Conservation (phyloP, 2,113 vertebrate genomes). For the Fregetta grallaria region DNA sequence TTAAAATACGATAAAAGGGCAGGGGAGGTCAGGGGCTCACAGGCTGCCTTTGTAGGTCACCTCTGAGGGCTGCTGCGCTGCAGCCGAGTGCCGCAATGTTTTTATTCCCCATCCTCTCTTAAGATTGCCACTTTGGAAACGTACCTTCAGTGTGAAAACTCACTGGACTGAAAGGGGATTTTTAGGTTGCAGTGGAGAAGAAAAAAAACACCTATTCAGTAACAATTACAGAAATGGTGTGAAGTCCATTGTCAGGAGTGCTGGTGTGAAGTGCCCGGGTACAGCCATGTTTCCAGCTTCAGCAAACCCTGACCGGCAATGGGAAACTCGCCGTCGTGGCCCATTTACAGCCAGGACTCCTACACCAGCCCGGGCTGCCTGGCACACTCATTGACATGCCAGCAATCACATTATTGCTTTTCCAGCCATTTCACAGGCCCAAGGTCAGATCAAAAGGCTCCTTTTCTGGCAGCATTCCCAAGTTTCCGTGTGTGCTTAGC, state of each 20-base stretch:
- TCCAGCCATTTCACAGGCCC: neutral
- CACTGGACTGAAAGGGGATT: neutral
- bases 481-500: neutral
- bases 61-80: neutral
- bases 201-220: neutral
- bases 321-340: neutral
- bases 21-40: neutral
- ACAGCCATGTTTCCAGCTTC: neutral
- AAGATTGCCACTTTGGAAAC: neutral
- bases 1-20: neutral
- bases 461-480: neutral
- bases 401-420: neutral
- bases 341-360: neutral
- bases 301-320: neutral
- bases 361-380: fast-evolving
- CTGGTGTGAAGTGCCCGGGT: neutral
- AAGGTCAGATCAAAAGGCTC: neutral
- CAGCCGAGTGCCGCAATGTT: neutral
- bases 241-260: neutral
- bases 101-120: neutral
- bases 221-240: neutral
- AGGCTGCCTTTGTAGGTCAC: neutral
- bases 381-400: neutral
- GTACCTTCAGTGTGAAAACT: neutral
- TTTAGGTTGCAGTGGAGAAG: neutral